Percentiles rank a stretch among this genome's conserved stretches.
Conservation (phyloP, 2,797 vertebrate species). For the Cottoperca gobio region DNA sequence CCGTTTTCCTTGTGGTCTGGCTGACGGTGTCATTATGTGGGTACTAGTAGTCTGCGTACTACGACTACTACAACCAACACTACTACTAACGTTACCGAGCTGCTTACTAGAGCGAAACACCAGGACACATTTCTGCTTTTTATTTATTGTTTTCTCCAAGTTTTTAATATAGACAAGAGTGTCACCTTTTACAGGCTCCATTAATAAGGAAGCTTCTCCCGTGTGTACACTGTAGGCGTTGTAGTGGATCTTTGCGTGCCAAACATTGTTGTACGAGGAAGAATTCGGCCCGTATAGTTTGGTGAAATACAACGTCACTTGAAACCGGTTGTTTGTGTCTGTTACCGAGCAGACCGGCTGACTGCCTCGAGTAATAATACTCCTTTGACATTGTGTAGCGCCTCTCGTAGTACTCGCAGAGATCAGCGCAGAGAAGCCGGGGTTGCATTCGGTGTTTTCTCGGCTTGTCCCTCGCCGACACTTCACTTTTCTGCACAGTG, state of each 20-base stretch:
- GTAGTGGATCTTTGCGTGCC: slow-evolving; percentile 43
- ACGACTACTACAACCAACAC: slow-evolving; percentile 76
- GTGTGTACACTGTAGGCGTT: slow-evolving; percentile 20
- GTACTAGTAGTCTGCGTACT: slow-evolving; percentile 73
- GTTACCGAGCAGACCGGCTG: slow-evolving; percentile 60
- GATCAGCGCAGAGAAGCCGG: slow-evolving; percentile 61
- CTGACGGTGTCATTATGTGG: slow-evolving; percentile 61
- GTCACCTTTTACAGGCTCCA: slow-evolving; percentile 32
- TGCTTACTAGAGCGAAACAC: slow-evolving; percentile 77
- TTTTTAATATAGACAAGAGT: slow-evolving; percentile 17
- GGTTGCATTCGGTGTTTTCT: slow-evolving; percentile 63
- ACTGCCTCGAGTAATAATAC: slow-evolving; percentile 73
- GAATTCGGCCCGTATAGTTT: slow-evolving; percentile 35
- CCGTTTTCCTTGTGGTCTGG: slow-evolving; percentile 42
- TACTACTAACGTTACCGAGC: slow-evolving; percentile 70
- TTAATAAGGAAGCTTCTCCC: slow-evolving; percentile 1
- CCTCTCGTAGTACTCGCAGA: slow-evolving; percentile 75
- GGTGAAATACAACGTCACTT: slow-evolving; percentile 54
- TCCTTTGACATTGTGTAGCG: slow-evolving; percentile 81
- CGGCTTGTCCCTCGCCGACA: slow-evolving; percentile 45
- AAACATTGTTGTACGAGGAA: slow-evolving; percentile 36
- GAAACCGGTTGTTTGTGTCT: slow-evolving; percentile 74
- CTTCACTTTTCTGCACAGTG: slow-evolving; percentile 65
- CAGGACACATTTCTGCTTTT: slow-evolving; percentile 11
- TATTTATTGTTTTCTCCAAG: no score